Evolutionary conservation across 2,888 invertebrate species (phyloP), one percentile per base, ranked within the genome.

Genomic region (Antheraea yamamai): DNA sequence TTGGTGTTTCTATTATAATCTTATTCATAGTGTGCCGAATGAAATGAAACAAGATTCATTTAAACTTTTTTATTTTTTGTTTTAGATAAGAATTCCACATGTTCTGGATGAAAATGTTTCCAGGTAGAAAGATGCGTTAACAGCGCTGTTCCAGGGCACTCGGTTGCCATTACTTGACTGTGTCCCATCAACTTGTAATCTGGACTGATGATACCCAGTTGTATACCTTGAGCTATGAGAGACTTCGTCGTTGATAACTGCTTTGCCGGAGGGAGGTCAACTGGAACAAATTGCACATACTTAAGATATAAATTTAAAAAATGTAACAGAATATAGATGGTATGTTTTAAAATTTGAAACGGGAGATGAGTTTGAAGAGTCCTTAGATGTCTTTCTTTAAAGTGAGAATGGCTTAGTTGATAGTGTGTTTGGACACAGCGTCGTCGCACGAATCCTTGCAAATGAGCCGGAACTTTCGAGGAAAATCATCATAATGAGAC

Each of bases 131-230:
- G 96, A 80, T 96, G 95, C 7, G 93, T 83, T 78, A 95, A 95
- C 0, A 97, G 91, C 0, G 95, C 91, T 4, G 91, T 92, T 0
- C 97, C 97, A 0, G 97, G 97, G 79, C 97, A 97, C 79, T 96
- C 96, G 0, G 97, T 97, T 0, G 81, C 26, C 86, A 84, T 87
- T 2, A 86, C 84, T 77, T 93, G 93, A 3, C 81, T 89, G 87
- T 97, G 97, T 0, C 97, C 97, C 23, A 96, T 90, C 58, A 97
- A 88, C 75, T 95, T 95, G 84, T 96, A 97, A 78, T 96, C 87
- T 0, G 92, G 84, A 16, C 91, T 88, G 72, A 97, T 95, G 79
- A 93, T 92, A 0, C 96, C 96, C 20, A 89, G 86, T 12, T 87
- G 82, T 0, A 97, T 89, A 6, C 97, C 97, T 55, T 90, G 93